Conservation (phyloP, 1,140 invertebrate genomes). For the Papilio glaucus region DNA sequence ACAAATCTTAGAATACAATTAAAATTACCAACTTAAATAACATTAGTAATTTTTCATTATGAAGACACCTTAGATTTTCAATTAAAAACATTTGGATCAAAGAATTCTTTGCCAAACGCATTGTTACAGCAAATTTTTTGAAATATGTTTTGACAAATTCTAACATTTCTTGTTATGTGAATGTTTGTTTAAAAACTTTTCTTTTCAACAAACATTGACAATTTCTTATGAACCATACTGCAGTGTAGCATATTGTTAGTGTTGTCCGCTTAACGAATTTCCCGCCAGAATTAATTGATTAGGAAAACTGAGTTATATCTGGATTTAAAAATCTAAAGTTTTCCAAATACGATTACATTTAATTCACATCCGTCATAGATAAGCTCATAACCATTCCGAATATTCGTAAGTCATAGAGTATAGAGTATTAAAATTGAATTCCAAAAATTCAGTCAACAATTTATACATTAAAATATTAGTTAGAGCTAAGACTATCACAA, state of each 20-base stretch:
- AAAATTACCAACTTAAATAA: conserved; percentile 8
- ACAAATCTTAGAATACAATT: conserved; percentile 6
- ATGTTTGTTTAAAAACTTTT: too few relatives aligned
- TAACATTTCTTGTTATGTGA: too few relatives aligned
- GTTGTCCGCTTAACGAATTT: too few relatives aligned
- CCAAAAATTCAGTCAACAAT: not conserved
- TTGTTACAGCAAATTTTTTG: not conserved
- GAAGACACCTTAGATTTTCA: conserved; percentile 1
- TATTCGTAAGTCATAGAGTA: too few relatives aligned
- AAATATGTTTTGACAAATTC: not conserved
- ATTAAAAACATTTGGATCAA: not conserved
- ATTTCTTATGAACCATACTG: too few relatives aligned
- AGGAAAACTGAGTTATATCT: not conserved
- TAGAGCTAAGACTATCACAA: conserved; percentile 11
- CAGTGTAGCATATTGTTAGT: too few relatives aligned
- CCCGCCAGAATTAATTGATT: too few relatives aligned
- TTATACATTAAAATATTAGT: conserved; percentile 6
- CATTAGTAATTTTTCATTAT: not conserved
- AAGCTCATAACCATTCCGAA: conserved; percentile 1
- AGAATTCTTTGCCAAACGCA: not conserved
- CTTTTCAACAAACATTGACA: too few relatives aligned
- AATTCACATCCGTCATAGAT: not conserved
- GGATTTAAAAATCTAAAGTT: not conserved
- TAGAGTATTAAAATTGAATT: not conserved
- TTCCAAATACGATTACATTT: not conserved